Conservation (phyloP, 2,113 vertebrate species). For the Rhinichthys klamathensis region DNA sequence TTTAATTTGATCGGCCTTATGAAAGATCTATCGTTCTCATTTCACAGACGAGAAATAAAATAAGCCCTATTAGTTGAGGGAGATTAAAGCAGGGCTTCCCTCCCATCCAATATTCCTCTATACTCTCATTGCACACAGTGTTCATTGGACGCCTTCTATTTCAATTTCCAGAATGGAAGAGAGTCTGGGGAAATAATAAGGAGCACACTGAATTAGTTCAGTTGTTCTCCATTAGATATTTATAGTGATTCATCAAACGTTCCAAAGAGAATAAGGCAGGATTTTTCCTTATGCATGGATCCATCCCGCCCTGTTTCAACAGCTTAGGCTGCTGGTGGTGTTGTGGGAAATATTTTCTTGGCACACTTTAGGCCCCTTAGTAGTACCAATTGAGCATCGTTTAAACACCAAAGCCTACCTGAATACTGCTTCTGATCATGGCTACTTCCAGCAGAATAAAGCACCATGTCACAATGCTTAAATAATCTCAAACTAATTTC, state of each 20-base stretch:
- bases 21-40: slow-evolving; percentile 62
- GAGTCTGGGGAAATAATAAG: slow-evolving; percentile 44
- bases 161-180: slow-evolving; percentile 36
- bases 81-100: slow-evolving; percentile 55
- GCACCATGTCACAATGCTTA: no score
- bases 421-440: no score
- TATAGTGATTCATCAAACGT: not conserved
- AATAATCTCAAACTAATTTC: no score
- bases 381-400: no score
- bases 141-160: slow-evolving; percentile 53
- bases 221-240: slow-evolving; percentile 32
- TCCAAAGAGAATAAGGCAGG: not conserved
- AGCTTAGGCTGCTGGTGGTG: no score
- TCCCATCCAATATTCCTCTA: slow-evolving; percentile 27
- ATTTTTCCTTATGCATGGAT: not conserved
- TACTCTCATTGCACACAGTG: slow-evolving; percentile 46
- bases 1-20: slow-evolving; percentile 69
- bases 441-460: no score
- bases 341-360: no score
- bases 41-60: slow-evolving; percentile 62
- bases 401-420: no score
- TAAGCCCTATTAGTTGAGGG: slow-evolving; percentile 59
- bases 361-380: no score
- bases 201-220: slow-evolving; percentile 48
- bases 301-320: no score